A percentile compares a stretch with the other conserved stretches of the same genome.
Conservation (phyloP, 2,888 invertebrate genomes). For the Isoperla grammatica region DNA sequence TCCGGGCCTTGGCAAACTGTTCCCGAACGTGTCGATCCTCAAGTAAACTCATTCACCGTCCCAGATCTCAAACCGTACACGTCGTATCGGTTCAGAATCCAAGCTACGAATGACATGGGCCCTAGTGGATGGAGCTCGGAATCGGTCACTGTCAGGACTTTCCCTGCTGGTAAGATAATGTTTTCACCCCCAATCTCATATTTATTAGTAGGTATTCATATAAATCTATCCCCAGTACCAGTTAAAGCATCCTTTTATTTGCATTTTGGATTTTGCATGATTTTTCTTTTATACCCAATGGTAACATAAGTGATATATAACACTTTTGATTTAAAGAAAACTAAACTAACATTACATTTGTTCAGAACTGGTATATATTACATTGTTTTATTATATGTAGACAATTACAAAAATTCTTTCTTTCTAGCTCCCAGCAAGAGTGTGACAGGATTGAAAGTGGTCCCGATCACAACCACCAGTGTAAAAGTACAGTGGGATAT, state of each 20-base stretch:
- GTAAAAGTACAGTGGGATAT: constrained; percentile 89
- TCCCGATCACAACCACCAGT: constrained; percentile 91
- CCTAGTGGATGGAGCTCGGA: constrained; percentile 88
- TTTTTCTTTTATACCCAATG: background rate
- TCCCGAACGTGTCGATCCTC: constrained; percentile 81
- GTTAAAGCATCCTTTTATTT: too few relatives aligned
- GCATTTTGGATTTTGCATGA: too few relatives aligned
- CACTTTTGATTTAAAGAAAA: too few relatives aligned
- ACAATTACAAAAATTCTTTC: constrained; percentile 21
- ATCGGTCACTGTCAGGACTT: constrained; percentile 78
- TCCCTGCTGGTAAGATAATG: constrained; percentile 63
- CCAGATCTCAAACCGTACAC: constrained; percentile 80
- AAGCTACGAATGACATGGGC: constrained; percentile 94
- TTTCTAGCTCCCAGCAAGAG: constrained; percentile 74
- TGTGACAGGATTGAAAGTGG: constrained; percentile 75
- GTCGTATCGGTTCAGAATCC: constrained; percentile 84
- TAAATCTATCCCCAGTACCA: too few relatives aligned
- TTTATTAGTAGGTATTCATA: too few relatives aligned
- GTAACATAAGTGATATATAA: too few relatives aligned
- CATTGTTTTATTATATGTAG: too few relatives aligned
- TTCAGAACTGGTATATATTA: too few relatives aligned
- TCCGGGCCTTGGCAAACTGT: constrained; percentile 80
- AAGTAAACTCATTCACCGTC: constrained; percentile 81
- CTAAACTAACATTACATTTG: too few relatives aligned
- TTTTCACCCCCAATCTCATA: constrained; percentile 15